Evolutionary conservation across 92 coral and sea anemone species (phyloP).

Genomic region (Montipora capitata): DNA sequence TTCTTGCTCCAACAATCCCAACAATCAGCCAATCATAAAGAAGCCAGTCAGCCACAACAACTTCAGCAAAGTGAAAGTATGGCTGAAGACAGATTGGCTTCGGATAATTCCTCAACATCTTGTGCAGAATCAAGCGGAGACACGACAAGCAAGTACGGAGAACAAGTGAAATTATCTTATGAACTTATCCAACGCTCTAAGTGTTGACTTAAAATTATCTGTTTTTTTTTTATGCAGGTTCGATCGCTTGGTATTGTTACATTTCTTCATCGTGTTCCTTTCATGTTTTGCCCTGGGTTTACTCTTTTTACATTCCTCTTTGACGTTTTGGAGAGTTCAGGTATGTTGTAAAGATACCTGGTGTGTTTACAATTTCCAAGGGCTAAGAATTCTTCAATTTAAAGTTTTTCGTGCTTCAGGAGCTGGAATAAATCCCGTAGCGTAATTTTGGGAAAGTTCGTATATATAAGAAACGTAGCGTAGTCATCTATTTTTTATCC

Average conservation of each 20-base stretch:
- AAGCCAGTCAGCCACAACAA: slow-evolving; percentile 52
- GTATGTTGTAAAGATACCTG: slow-evolving; percentile 32
- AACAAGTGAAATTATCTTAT: background rate
- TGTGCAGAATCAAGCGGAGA: slow-evolving; percentile 71
- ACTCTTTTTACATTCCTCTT: slow-evolving; percentile 87
- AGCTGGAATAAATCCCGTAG: too few species aligned
- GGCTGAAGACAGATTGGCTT: slow-evolving; percentile 71
- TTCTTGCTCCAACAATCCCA: background rate
- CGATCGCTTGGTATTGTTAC: slow-evolving; percentile 90
- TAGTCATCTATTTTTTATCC: too few species aligned
- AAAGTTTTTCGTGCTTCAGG: background rate
- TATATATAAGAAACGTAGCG: too few species aligned
- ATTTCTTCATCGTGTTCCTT: slow-evolving; percentile 89
- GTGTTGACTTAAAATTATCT: background rate
- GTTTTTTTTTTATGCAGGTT: slow-evolving; percentile 24
- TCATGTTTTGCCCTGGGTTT: slow-evolving; percentile 89
- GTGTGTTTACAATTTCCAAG: background rate
- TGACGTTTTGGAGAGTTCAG: slow-evolving; percentile 94
- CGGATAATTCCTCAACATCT: slow-evolving; percentile 46
- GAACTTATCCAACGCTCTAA: background rate
- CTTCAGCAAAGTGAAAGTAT: slow-evolving; percentile 44
- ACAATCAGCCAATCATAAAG: slow-evolving; percentile 65
- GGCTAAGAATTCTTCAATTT: background rate
- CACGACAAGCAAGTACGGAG: slow-evolving; percentile 52
- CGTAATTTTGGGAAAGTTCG: background rate